Conservation (phyloP, 2,888 invertebrate genomes). For the Bhutanitis thaidina region DNA sequence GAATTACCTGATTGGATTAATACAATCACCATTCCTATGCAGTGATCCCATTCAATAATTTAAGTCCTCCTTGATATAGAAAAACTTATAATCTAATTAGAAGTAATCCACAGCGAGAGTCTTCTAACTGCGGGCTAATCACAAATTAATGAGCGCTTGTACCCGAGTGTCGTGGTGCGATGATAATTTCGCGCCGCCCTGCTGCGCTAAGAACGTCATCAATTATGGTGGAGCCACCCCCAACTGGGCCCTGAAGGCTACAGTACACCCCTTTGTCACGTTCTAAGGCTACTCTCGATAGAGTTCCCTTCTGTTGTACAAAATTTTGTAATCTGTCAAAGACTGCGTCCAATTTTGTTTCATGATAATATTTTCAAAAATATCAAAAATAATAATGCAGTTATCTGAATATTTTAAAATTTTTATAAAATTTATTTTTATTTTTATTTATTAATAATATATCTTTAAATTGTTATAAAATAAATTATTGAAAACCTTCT, state of each 20-base stretch:
- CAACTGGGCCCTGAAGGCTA: slow-evolving; percentile 42
- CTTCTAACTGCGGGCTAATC: slow-evolving; percentile 72
- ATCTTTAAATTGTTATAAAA: too few species aligned
- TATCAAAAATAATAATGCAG: too few species aligned
- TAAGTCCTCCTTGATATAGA: slow-evolving; percentile 38
- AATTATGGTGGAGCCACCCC: slow-evolving; percentile 73
- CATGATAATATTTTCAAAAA: too few species aligned
- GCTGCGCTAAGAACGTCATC: slow-evolving; percentile 78
- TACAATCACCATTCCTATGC: not conserved
- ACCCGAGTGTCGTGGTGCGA: slow-evolving; percentile 65
- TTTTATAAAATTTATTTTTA: too few species aligned
- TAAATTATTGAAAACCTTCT: too few species aligned
- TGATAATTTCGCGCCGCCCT: slow-evolving; percentile 72
- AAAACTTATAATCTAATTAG: slow-evolving; percentile 74
- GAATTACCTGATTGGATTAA: not conserved
- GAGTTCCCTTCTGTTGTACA: not conserved
- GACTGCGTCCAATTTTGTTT: too few species aligned
- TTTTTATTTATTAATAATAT: too few species aligned
- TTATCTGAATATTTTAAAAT: too few species aligned
- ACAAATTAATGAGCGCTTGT: slow-evolving; percentile 77
- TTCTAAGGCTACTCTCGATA: slow-evolving; percentile 25
- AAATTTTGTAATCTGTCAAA: not conserved
- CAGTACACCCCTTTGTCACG: slow-evolving; percentile 41
- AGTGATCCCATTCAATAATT: slow-evolving; percentile 13
- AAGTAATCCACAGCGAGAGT: slow-evolving; percentile 62